These are phyloP conservation scores for Epinephelus moara DNA, from an alignment of 2,113 vertebrate species.

Conservation along the genomic window DNA sequence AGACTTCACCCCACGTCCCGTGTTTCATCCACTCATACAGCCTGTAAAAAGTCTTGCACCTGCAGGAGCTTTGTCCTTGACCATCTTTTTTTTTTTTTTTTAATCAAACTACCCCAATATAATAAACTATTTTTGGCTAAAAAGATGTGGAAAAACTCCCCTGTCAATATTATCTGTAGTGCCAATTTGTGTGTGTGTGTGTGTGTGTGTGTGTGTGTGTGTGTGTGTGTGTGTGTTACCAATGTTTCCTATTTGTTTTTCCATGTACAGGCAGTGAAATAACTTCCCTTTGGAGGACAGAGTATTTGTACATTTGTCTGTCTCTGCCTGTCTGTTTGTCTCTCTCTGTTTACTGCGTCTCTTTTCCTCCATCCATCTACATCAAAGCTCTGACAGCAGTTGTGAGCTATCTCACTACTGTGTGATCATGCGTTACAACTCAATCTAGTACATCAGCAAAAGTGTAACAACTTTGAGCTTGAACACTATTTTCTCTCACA, in stretches of 20 bases:
- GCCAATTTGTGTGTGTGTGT: neutral
- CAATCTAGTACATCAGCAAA: slow-evolving; percentile 33
- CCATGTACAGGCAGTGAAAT: neutral
- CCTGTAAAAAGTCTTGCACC: neutral
- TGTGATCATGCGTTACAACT: slow-evolving; percentile 33
- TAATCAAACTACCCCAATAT: neutral
- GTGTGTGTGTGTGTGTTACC: neutral
- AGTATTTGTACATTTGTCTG: neutral
- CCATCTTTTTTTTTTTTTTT: neutral
- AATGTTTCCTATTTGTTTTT: neutral
- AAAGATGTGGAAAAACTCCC: neutral
- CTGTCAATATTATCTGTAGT: too few relatives aligned
- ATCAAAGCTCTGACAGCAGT: slow-evolving; percentile 49
- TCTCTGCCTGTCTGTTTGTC: slow-evolving; percentile 7
- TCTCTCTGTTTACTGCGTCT: slow-evolving; percentile 13
- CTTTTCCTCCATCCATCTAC: slow-evolving; percentile 38
- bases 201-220: neutral
- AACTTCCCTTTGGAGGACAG: slow-evolving; percentile 2
- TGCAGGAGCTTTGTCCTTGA: neutral
- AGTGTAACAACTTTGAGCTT: slow-evolving; percentile 29
- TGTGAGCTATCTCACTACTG: slow-evolving; percentile 7
- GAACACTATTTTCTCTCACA: neutral
- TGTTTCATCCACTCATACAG: neutral
- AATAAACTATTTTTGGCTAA: neutral
- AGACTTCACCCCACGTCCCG: neutral